phyloP scores from a whole-genome alignment of 2,797 vertebrate genomes.

The Champsocephalus gunnari region DNA sequence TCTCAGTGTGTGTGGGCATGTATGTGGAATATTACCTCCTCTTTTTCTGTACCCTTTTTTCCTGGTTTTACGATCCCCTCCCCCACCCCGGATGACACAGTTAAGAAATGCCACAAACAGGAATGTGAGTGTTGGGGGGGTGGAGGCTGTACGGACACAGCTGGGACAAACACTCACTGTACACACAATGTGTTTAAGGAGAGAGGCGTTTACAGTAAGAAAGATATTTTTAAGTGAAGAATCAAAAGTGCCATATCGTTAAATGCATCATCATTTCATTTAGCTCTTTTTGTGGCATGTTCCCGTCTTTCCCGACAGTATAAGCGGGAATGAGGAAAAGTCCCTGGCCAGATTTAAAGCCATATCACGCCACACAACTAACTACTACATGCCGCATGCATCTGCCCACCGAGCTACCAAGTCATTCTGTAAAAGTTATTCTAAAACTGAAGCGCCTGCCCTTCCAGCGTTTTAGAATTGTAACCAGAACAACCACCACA shows the following conservation, averaged over 20 bases:
- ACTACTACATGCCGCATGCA: slow-evolving; percentile 26
- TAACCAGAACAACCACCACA: neutral
- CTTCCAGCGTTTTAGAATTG: neutral
- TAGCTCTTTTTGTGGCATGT: neutral
- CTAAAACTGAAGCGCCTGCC: slow-evolving; percentile 42
- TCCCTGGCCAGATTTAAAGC: slow-evolving; percentile 30
- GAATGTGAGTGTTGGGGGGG: slow-evolving; percentile 50
- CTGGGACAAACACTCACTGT: slow-evolving; percentile 65
- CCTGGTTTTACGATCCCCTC: slow-evolving; percentile 16
- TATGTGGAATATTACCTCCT: slow-evolving; percentile 28
- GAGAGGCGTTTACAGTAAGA: neutral
- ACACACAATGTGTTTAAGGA: slow-evolving; percentile 26
- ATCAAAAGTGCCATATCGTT: neutral
- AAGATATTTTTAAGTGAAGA: neutral
- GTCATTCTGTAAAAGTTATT: slow-evolving; percentile 57
- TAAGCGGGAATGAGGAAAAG: slow-evolving; percentile 25
- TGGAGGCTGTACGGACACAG: slow-evolving; percentile 56
- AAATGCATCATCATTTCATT: neutral
- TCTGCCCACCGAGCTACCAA: slow-evolving; percentile 43
- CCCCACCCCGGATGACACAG: slow-evolving; percentile 33
- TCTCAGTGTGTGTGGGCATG: slow-evolving; percentile 22
- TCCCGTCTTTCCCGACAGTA: neutral
- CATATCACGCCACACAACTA: slow-evolving; percentile 9
- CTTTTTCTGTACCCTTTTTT: slow-evolving; percentile 8
- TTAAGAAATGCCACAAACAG: slow-evolving; percentile 62